Evolutionary conservation across 1,140 invertebrate genomes (phyloP).

Genomic region (Drosophila murphyi): DNA sequence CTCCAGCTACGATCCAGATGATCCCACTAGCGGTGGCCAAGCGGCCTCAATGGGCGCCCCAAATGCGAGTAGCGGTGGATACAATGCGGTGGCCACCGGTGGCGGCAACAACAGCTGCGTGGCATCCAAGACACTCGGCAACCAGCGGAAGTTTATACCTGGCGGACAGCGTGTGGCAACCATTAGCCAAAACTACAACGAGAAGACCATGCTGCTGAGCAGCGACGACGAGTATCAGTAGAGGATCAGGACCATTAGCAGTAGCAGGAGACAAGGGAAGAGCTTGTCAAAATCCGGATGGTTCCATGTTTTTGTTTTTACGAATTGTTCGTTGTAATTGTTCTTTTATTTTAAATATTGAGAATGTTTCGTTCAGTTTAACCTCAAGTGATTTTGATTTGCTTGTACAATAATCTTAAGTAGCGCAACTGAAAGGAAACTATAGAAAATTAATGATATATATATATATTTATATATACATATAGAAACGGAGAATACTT

Average conservation of each 20-base stretch:
- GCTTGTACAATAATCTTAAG: slow-evolving; percentile 80
- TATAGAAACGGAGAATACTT: slow-evolving; percentile 23
- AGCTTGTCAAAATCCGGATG: slow-evolving; percentile 4
- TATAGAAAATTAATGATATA: slow-evolving; percentile 53
- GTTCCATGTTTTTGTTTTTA: slow-evolving; percentile 39
- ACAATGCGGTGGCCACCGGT: slow-evolving; percentile 81
- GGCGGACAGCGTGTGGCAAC: slow-evolving; percentile 89
- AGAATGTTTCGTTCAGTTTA: slow-evolving; percentile 31
- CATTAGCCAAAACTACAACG: slow-evolving; percentile 94
- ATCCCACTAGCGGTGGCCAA: slow-evolving; percentile 84
- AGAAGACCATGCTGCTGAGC: slow-evolving; percentile 97
- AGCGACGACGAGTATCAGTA: slow-evolving; percentile 98
- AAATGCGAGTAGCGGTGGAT: slow-evolving; percentile 55
- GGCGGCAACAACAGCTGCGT: slow-evolving; percentile 63
- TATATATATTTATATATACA: slow-evolving; percentile 46
- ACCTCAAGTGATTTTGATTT: slow-evolving; percentile 46
- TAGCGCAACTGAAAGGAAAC: slow-evolving; percentile 51
- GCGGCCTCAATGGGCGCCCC: slow-evolving; percentile 42
- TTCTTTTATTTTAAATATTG: slow-evolving; percentile 37
- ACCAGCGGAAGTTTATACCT: slow-evolving; percentile 85
- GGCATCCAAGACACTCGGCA: slow-evolving; percentile 84
- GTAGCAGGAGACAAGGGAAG: slow-evolving; percentile 86
- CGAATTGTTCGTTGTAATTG: slow-evolving; percentile 43
- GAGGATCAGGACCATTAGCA: slow-evolving; percentile 9
- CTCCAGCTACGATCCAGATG: slow-evolving; percentile 89